A percentile compares a stretch with the other conserved stretches of the same genome.
phyloP scores from a whole-genome alignment of 37 sponge, comb jelly and placozoan genomes.

The Aphrocallistes beatrix region DNA sequence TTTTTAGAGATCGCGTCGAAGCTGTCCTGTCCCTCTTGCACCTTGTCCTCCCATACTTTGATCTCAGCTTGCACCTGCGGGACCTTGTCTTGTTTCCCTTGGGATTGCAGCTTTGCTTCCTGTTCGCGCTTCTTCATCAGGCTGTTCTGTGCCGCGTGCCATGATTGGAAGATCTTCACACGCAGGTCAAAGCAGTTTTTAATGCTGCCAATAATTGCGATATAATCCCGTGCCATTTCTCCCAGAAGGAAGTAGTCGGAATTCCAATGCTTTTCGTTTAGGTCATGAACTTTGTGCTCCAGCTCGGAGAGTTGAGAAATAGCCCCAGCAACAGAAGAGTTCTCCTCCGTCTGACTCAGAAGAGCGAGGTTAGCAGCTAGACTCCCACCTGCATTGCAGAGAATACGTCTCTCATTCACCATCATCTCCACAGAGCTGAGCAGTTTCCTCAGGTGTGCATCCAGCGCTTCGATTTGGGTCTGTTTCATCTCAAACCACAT shows the following conservation, averaged over 20 bases:
- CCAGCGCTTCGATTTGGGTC: constrained; percentile 55
- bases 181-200: constrained; percentile 63
- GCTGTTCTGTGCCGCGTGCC: constrained; percentile 61
- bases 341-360: constrained; percentile 40
- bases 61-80: constrained; percentile 59
- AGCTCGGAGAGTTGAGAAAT: constrained; percentile 82
- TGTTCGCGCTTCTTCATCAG: constrained; percentile 80
- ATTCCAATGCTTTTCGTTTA: constrained; percentile 62
- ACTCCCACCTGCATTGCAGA: constrained; percentile 17
- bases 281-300: constrained; percentile 67
- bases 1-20: constrained; percentile 60
- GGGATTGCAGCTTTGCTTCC: constrained; percentile 60
- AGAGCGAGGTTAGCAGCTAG: neutral
- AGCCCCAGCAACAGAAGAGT: constrained; percentile 61
- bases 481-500: constrained; percentile 94
- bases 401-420: constrained; percentile 51
- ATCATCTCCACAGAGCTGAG: constrained; percentile 55
- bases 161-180: constrained; percentile 56
- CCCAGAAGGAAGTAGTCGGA: constrained; percentile 58
- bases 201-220: constrained; percentile 60
- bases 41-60: constrained; percentile 74
- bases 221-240: constrained; percentile 81
- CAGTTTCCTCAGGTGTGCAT: constrained; percentile 77
- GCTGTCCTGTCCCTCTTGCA: constrained; percentile 71
- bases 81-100: constrained; percentile 78